Evolutionary conservation across 1,140 invertebrate genomes (phyloP).

Genomic region (Bicyclus anynana): DNA sequence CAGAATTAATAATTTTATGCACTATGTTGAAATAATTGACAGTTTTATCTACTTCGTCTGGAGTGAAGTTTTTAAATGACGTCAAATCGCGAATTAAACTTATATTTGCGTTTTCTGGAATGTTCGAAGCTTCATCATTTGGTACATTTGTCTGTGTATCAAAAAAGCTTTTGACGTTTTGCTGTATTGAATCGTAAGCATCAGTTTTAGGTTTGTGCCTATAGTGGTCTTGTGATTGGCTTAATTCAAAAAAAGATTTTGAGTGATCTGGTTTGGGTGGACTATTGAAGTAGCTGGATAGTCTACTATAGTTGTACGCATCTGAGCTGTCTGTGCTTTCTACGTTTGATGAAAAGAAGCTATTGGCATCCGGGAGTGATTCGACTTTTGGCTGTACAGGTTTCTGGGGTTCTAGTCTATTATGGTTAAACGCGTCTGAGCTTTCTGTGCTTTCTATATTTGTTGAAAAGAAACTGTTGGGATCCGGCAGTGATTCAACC

Average conservation of each 20-base stretch:
- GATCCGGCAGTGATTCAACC: too few relatives aligned
- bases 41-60: constrained; percentile 45
- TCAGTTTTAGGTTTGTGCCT: constrained; percentile 36
- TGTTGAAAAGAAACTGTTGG: too few relatives aligned
- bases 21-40: constrained; percentile 60
- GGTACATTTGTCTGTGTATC: too few relatives aligned
- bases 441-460: too few relatives aligned
- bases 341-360: constrained; percentile 38
- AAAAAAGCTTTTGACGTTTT: constrained; percentile 25
- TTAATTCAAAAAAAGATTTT: constrained; percentile 75
- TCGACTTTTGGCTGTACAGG: constrained; percentile 10
- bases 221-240: constrained; percentile 67
- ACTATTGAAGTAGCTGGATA: constrained; percentile 61
- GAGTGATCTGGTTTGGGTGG: constrained; percentile 50
- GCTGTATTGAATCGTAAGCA: constrained; percentile 17
- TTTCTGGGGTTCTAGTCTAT: too few relatives aligned
- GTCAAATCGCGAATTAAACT: constrained; percentile 56
- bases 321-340: constrained; percentile 27
- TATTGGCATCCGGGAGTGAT: constrained; percentile 43
- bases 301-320: constrained; percentile 42
- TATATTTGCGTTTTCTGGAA: constrained; percentile 16
- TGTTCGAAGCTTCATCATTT: neutral
- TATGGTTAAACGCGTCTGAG: too few relatives aligned
- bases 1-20: constrained; percentile 35
- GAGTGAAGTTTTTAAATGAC: constrained; percentile 34